These are phyloP conservation scores for Parauchenoglanis punctatus DNA, from an alignment of 2,797 vertebrate genomes.

Conservation along the genomic window DNA sequence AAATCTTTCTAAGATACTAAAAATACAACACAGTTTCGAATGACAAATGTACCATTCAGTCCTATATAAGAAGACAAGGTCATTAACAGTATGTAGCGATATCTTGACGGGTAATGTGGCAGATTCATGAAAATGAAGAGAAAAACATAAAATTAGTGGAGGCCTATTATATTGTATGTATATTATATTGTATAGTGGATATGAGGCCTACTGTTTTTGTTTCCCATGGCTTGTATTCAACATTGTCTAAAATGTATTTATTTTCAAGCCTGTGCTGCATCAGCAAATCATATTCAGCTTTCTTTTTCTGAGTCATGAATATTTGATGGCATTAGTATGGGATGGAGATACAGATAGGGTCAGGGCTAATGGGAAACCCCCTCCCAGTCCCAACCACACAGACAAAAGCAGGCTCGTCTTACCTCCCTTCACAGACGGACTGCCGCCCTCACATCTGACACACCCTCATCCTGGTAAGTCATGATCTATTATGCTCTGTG, in stretches of 20 bases:
- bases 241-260: neutral
- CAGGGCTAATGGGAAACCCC: constrained; percentile 35
- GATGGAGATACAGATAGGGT: constrained; percentile 39
- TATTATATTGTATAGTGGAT: neutral
- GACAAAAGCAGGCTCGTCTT: constrained; percentile 22
- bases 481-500: neutral
- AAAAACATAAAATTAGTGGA: neutral
- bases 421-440: constrained; percentile 31
- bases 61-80: neutral
- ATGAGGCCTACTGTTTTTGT: neutral
- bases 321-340: constrained; percentile 41
- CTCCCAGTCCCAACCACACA: constrained; percentile 7
- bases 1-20: neutral
- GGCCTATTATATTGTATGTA: too few relatives aligned
- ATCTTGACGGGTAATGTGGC: neutral
- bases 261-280: neutral
- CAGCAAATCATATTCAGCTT: constrained; percentile 30
- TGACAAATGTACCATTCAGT: neutral
- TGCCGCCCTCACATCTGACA: constrained; percentile 5
- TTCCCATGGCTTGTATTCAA: neutral
- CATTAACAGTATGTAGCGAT: neutral
- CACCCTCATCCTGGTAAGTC: constrained; percentile 43
- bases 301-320: constrained; percentile 47
- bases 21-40: neutral
- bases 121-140: neutral